phyloP scores from a whole-genome alignment of 2,797 vertebrate genomes.

The Novumbra hubbsi region DNA sequence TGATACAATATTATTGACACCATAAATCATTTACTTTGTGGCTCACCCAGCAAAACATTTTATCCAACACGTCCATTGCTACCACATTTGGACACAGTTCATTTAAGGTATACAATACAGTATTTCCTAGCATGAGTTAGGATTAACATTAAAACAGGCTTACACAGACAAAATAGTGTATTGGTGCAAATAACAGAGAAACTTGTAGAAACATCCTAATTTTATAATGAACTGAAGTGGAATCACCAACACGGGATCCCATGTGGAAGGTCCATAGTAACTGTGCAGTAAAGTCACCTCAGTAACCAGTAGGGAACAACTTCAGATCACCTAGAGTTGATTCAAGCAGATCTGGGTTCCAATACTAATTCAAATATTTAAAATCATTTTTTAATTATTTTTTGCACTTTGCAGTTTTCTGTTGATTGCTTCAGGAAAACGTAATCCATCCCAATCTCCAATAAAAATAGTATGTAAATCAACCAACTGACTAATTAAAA shows the following conservation, averaged over 20 bases:
- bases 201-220: constrained; percentile 37
- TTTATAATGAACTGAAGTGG: constrained; percentile 34
- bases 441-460: too few species aligned
- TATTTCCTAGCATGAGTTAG: constrained; percentile 42
- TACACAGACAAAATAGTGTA: constrained; percentile 25
- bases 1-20: neutral
- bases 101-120: constrained; percentile 48
- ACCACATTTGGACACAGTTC: constrained; percentile 43
- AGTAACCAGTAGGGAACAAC: neutral
- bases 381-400: too few species aligned
- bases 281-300: neutral
- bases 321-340: neutral
- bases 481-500: too few species aligned
- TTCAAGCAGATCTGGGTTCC: neutral
- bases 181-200: constrained; percentile 22
- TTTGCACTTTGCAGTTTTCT: neutral
- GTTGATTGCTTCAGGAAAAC: too few species aligned
- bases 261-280: constrained; percentile 14
- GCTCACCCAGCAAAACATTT: constrained; percentile 1
- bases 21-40: neutral
- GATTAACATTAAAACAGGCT: constrained; percentile 40
- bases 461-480: too few species aligned
- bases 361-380: too few species aligned
- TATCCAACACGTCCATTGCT: constrained; percentile 39
- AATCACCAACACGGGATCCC: constrained; percentile 18